Conservation (phyloP, 2,113 vertebrate genomes). For the Elanus axillaris region DNA sequence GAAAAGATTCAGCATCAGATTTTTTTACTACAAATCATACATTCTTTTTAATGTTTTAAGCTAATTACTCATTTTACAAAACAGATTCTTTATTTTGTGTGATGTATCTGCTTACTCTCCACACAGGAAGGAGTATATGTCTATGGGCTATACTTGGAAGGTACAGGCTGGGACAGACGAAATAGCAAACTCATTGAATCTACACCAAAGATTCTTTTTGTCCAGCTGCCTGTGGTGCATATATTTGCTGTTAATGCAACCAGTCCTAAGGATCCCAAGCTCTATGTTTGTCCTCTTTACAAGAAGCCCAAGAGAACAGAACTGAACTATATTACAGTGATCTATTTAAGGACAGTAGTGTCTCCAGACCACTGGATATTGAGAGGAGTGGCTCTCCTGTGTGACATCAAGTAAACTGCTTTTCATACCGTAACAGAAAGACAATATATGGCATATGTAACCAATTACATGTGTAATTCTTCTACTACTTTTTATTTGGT, state of each 20-base stretch:
- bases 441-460: background rate
- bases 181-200: constrained; percentile 71
- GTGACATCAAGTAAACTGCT: constrained; percentile 73
- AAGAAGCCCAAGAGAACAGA: constrained; percentile 76
- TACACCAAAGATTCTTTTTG: constrained; percentile 75
- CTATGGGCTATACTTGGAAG: constrained; percentile 75
- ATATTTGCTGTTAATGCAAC: constrained; percentile 73
- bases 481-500: background rate
- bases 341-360: constrained; percentile 69
- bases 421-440: background rate
- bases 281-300: constrained; percentile 79
- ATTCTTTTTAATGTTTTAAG: background rate
- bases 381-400: constrained; percentile 77
- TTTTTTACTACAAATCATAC: background rate
- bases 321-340: constrained; percentile 72
- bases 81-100: background rate
- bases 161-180: constrained; percentile 75
- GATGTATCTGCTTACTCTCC: background rate
- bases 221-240: constrained; percentile 71
- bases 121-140: constrained; percentile 77
- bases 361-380: constrained; percentile 79
- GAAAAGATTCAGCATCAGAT: background rate
- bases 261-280: constrained; percentile 64
- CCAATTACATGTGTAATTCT: background rate
- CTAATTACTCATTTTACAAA: background rate